phyloP scores from a whole-genome alignment of 2,888 invertebrate genomes.

The Platycheirus rosarum region DNA sequence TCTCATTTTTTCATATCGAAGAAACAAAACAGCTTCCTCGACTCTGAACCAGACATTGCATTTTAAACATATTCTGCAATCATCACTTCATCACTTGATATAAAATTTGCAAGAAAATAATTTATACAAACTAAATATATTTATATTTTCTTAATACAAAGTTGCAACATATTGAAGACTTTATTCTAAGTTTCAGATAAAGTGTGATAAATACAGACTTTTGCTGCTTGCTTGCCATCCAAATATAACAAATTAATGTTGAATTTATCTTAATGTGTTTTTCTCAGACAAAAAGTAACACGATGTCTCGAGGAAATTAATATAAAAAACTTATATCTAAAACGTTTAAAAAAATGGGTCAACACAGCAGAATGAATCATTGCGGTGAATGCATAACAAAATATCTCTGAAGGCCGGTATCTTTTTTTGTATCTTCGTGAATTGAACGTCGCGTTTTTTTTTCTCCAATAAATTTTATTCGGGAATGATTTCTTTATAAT shows the following conservation, averaged over 20 bases:
- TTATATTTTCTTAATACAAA: background rate
- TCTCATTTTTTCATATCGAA: too few relatives aligned
- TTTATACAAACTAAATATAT: too few relatives aligned
- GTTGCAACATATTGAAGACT: too few relatives aligned
- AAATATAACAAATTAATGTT: slow-evolving; percentile 17
- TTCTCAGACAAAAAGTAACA: background rate
- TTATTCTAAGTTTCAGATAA: background rate
- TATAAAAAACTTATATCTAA: background rate
- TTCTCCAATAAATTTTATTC: slow-evolving; percentile 42
- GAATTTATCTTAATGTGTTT: background rate
- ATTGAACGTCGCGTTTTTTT: slow-evolving; percentile 2
- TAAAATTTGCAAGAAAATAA: too few relatives aligned
- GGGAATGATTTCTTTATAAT: slow-evolving; percentile 38
- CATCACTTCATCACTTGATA: too few relatives aligned
- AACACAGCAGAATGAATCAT: slow-evolving; percentile 47
- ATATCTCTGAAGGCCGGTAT: slow-evolving; percentile 45
- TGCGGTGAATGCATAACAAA: slow-evolving; percentile 6
- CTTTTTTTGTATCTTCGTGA: slow-evolving; percentile 46
- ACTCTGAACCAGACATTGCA: too few relatives aligned
- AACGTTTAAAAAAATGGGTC: slow-evolving; percentile 49
- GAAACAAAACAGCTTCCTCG: too few relatives aligned
- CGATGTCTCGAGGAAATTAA: background rate
- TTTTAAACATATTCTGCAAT: too few relatives aligned
- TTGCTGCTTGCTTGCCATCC: slow-evolving; percentile 17
- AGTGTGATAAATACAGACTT: background rate